Conservation (phyloP, 2,888 invertebrate genomes). For the Perithous albicinctus region DNA sequence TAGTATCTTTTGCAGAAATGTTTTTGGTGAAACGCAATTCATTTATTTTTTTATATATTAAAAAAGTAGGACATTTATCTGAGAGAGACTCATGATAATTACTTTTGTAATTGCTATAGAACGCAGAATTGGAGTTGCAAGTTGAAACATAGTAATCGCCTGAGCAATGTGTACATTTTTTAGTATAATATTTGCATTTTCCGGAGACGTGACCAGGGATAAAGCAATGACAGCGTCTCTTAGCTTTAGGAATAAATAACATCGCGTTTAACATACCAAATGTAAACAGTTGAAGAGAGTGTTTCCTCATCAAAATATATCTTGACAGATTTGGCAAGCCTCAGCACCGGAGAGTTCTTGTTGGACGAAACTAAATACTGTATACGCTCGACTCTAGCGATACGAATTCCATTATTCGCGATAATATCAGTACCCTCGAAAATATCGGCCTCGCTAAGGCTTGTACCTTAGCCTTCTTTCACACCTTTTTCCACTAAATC, state of each 20-base stretch:
- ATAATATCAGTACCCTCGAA: too few species aligned
- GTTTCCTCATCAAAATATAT: background rate
- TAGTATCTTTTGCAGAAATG: background rate
- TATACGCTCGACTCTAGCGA: background rate
- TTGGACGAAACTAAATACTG: background rate
- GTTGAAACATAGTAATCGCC: background rate
- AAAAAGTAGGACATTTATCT: background rate
- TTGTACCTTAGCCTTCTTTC: too few species aligned
- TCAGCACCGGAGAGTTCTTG: background rate
- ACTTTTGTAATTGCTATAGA: background rate
- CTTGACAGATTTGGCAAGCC: background rate
- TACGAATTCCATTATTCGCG: background rate
- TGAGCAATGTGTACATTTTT: background rate
- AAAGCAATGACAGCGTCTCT: background rate
- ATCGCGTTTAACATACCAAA: conserved; percentile 5
- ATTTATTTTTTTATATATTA: background rate
- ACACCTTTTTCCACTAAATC: too few species aligned
- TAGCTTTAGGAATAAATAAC: background rate
- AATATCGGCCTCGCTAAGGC: background rate
- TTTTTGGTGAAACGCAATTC: background rate
- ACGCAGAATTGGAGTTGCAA: background rate
- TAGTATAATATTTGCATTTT: background rate
- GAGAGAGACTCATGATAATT: background rate
- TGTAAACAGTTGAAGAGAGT: background rate
- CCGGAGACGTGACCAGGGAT: background rate